Base-by-base conservation (phyloP, 2,797 vertebrate species). In the Garrulus glandarius region DNA sequence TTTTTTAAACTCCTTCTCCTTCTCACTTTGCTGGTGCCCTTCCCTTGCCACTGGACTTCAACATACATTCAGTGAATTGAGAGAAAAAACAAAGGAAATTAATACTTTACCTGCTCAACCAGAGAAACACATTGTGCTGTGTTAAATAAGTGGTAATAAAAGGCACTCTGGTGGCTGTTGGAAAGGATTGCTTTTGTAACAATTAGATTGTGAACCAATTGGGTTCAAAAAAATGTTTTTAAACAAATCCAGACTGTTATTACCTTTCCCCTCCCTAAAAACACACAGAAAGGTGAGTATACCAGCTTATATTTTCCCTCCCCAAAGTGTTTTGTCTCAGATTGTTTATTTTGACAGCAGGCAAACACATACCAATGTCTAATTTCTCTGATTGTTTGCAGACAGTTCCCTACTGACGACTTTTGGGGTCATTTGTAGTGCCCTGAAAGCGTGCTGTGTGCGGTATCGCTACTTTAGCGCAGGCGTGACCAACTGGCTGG, bases 381-480 rank as follows among this genome's bases (percentile, higher is more conserved):
- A 7, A 13, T 43, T 24, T 82, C 57, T 95, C 47, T 91, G 44
- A 17, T 84, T 91, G 64, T 41, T 92, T 87, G 19, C 92, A 99
- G 99, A 97, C 36, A 98, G 96, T 12, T 99, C 98, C 13, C 94
- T 98, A 57, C 88, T 98, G 91, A 98, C 98, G 1, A 98, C 98
- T 1, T 91, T 98, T 57, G 98, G 98, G 44, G 98, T 99, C 26
- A 98, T 99, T 77, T 72, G 97, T 4, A 99, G 98, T 32, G 98
- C 98, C 7, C 64, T 99, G 71, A 98, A 97, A 89, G 97, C 97
- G 71, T 94, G 95, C 83, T 98, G 98, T 10, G 64, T 98, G 72
- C 97, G 75, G 15, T 96, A 96, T 11, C 98, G 96, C 37, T 98
- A 98, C 93, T 92, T 99, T 30, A 96, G 98, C 1, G 89, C 97